Conservation (phyloP, 2,797 vertebrate genomes). For the Sebastes umbrosus region DNA sequence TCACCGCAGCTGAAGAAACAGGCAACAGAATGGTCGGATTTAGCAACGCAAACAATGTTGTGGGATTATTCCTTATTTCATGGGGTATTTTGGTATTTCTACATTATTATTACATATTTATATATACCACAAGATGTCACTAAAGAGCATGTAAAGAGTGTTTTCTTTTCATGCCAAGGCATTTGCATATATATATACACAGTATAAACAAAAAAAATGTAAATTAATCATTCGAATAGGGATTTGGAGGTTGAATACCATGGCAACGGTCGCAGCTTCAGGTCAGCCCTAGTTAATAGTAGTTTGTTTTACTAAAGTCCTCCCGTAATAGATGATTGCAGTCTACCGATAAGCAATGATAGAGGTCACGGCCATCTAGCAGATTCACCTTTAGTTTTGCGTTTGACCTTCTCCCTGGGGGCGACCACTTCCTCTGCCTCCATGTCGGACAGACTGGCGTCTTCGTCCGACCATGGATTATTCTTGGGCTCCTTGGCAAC, state of each 20-base stretch:
- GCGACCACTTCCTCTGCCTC: slow-evolving; percentile 41
- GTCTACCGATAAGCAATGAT: not conserved
- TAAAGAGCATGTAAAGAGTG: too few species aligned
- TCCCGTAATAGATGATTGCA: not conserved
- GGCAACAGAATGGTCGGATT: not conserved
- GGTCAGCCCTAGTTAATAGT: too few species aligned
- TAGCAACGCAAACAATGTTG: not conserved
- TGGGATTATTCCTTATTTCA: too few species aligned
- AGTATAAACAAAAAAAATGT: too few species aligned
- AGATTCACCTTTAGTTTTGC: slow-evolving; percentile 83
- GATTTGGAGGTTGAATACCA: too few species aligned
- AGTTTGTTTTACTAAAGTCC: not conserved
- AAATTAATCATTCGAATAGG: too few species aligned
- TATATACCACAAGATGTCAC: too few species aligned
- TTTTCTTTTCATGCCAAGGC: too few species aligned
- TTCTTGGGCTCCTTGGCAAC: slow-evolving; percentile 81
- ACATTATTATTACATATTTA: too few species aligned
- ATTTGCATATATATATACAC: too few species aligned
- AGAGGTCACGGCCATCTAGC: not conserved
- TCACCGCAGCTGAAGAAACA: slow-evolving; percentile 52
- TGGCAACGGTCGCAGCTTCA: too few species aligned
- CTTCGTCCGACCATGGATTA: slow-evolving; percentile 84
- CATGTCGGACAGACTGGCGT: slow-evolving; percentile 59
- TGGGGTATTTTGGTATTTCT: too few species aligned
- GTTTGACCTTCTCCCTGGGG: slow-evolving; percentile 72